phyloP scores from a whole-genome alignment of 2,888 invertebrate species.

The Drosophila quinaria region DNA sequence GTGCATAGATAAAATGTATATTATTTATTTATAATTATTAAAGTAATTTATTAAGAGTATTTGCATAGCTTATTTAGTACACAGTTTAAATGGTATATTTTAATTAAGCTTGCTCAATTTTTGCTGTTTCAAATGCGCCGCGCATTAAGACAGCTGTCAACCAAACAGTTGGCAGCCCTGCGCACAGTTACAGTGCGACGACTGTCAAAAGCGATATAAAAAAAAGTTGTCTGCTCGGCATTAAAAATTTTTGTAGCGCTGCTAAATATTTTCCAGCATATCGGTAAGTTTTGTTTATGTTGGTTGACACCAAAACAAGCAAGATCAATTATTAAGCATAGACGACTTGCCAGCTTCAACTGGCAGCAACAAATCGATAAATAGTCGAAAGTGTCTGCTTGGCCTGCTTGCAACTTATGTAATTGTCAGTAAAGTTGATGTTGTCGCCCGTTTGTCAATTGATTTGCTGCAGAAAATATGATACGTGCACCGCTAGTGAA shows the following conservation, averaged over 20 bases:
- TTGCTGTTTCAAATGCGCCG: slow-evolving; percentile 35
- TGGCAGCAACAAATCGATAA: slow-evolving; percentile 22
- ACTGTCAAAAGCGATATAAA: slow-evolving; percentile 73
- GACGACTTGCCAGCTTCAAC: not conserved
- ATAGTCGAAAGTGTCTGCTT: slow-evolving; percentile 14
- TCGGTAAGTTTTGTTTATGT: slow-evolving; percentile 65
- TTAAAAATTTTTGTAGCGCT: slow-evolving; percentile 63
- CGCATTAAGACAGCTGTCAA: slow-evolving; percentile 59
- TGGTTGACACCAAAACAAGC: not conserved
- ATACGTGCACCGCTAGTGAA: slow-evolving; percentile 91
- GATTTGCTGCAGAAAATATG: slow-evolving; percentile 86
- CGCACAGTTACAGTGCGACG: slow-evolving; percentile 59
- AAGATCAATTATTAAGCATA: not conserved
- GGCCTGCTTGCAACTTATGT: slow-evolving; percentile 70
- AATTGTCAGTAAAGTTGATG: slow-evolving; percentile 58
- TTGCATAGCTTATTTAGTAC: not conserved
- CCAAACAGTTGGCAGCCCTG: slow-evolving; percentile 59
- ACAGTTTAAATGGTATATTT: not conserved
- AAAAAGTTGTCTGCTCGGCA: slow-evolving; percentile 76
- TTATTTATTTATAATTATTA: not conserved
- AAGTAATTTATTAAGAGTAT: too few species aligned
- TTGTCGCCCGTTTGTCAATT: slow-evolving; percentile 48
- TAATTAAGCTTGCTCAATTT: not conserved
- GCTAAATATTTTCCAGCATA: slow-evolving; percentile 76
- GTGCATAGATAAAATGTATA: not conserved